Evolutionary conservation across 2,797 vertebrate genomes (phyloP), one percentile per base, ranked within the genome.

Genomic region (Parauchenoglanis ngamensis): DNA sequence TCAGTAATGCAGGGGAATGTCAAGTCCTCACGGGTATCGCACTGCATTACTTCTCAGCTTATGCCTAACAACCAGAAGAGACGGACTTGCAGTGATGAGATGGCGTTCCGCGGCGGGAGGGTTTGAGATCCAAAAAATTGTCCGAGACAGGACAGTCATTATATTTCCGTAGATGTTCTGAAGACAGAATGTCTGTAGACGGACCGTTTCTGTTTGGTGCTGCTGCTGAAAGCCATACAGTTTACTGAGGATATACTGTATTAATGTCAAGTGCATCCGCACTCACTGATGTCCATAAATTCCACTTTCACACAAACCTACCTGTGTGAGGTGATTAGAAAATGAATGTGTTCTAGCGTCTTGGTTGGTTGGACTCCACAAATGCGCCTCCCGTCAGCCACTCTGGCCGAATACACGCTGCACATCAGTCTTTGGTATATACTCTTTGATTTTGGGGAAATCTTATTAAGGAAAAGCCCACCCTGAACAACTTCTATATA

Each of bases 201-300:
- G 3, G 40, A 40, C 40, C 40, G 40, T 40, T 40, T 40, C 40
- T 28, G 40, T 46, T 49, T 28, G 46, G 25, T 82, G 61, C 40
- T 83, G 61, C 80, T 67, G 44, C 40, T 65, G 7, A 56, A 77
- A 77, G 77, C 44, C 54, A 35, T 59, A 79, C 56, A 61, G 78
- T 7, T 8, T 46, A 54, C 59, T 23, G 78, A 61, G 78, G 35
- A 44, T 61, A 17, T 44, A 44, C 35, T n/a, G 12, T 15, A 80
- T 80, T 61, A 44, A 44, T 80, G 54, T 56, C 7, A 56, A 56
- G 52, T 79, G 17, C 35, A 40, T 40, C 52, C 31, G 54, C 28
- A 57, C 5, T 54, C 49, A 4, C 46, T 28, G 73, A 28, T 54
- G 54, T 54, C 3, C 12, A 15, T 79, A 59, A 40, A 59, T 35